Conservation (phyloP, 2,797 vertebrate species). For the Lepus townsendii region DNA sequence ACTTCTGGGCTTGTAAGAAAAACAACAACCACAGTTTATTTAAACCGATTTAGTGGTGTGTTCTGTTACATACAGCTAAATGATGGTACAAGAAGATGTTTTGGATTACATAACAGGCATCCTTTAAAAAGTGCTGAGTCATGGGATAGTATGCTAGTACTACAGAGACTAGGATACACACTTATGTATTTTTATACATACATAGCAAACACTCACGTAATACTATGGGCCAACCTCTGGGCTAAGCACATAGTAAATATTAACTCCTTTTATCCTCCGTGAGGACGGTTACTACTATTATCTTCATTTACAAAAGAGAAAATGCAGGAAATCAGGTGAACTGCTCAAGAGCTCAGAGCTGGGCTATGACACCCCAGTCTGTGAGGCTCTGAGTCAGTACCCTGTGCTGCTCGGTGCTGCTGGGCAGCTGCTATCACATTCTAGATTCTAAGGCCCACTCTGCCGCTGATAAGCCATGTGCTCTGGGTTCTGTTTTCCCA, state of each 20-base stretch:
- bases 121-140: background rate
- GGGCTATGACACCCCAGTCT: background rate
- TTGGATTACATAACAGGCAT: background rate
- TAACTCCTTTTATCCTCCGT: background rate
- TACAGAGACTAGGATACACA: background rate
- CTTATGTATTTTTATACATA: background rate
- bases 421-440: too few species aligned
- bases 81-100: background rate
- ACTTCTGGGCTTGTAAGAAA: background rate
- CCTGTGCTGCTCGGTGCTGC: fast-evolving
- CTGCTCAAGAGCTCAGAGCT: background rate
- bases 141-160: background rate
- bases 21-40: background rate
- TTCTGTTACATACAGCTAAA: background rate
- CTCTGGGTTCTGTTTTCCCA: background rate
- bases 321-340: background rate
- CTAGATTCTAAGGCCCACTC: background rate
- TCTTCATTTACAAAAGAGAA: constrained; percentile 9
- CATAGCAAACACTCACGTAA: background rate
- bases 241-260: background rate
- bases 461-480: background rate
- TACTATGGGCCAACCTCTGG: background rate
- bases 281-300: background rate
- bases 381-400: background rate
- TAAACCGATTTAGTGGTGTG: background rate